Base-by-base conservation (phyloP, 2,888 invertebrate genomes). In the Pardosa pseudoannulata region DNA sequence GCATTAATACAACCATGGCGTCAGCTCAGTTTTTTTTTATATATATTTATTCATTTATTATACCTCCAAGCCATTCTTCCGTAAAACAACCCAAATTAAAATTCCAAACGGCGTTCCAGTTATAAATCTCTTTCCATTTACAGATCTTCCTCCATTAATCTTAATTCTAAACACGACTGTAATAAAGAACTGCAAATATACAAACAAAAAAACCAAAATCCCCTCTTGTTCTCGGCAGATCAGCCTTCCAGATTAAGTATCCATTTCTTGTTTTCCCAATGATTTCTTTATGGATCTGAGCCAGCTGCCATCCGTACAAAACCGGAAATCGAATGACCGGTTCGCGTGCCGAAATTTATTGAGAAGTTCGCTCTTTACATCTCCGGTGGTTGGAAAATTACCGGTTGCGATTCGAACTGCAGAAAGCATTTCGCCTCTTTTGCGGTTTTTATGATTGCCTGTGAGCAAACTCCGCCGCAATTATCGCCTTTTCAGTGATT, bases 251-350 rank as follows among this genome's bases (percentile, higher is more conserved):
- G 56, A 56, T 56, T 56, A n/a, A 56, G 56, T 7, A 19, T 56
- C 16, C 19, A 23, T 56, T 56, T n/a, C 23, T 56, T 56, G 16
- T 56, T 56, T 56, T 56, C 23, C 56, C 56, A 56, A 56, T 56
- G 56, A 23, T 23, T 56, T 56, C 56, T 56, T 56, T 56, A 56
- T 56, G 23, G 32, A 32, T 32, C 32, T 32, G 13, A 31, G 23
- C 67, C 67, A 67, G 32, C 67, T 67, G 67, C 67, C 32, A 16
- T 9, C 67, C 1, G 32, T 6, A 2, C n/a, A 11, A 67, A 80
- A 80, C 80, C 72, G 80, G 80, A 80, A 80, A 73, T 80, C 80
- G 73, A 31, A 72, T 29, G 32, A 32, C 13, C 50, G 23, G 23
- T n/a, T 73, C 72, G 73, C 67, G 80, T 73, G 80, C 23, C 56